Evolutionary conservation across 2,888 invertebrate genomes (phyloP).

Genomic region (Resseliella maxima): DNA sequence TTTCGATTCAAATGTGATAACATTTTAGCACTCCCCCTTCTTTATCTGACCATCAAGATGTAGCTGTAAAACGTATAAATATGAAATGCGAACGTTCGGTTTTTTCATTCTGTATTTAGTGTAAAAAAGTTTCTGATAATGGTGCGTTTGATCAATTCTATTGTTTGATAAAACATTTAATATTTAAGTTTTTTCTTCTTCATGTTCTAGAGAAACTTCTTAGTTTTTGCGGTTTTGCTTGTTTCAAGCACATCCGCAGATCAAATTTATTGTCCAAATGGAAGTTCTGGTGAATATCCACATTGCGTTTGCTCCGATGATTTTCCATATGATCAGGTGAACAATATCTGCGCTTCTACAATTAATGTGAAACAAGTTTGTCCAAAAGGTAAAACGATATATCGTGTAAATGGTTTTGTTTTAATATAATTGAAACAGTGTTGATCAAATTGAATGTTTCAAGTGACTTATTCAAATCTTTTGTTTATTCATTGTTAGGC

Average conservation of each 20-base stretch:
- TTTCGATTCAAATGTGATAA: too few relatives aligned
- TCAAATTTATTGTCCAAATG: neutral
- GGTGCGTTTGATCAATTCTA: neutral
- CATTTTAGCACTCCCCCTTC: neutral
- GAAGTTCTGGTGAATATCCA: neutral
- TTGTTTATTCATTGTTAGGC: neutral
- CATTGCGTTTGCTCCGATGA: neutral
- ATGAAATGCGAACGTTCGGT: neutral
- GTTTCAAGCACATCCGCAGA: neutral
- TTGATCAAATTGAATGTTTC: neutral
- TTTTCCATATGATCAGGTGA: neutral
- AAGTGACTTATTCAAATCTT: neutral
- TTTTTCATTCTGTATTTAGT: neutral
- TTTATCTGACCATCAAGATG: neutral
- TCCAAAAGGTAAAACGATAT: neutral
- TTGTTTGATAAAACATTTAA: neutral
- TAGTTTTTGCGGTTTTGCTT: neutral
- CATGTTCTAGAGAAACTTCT: neutral
- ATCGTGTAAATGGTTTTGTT: too few relatives aligned
- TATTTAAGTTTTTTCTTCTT: neutral
- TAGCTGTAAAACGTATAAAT: neutral
- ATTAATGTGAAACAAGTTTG: neutral
- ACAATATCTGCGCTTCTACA: neutral
- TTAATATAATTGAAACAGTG: too few relatives aligned
- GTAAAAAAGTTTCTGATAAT: neutral